phyloP scores from a whole-genome alignment of 2,888 invertebrate species.

The Quadriops clusia region DNA sequence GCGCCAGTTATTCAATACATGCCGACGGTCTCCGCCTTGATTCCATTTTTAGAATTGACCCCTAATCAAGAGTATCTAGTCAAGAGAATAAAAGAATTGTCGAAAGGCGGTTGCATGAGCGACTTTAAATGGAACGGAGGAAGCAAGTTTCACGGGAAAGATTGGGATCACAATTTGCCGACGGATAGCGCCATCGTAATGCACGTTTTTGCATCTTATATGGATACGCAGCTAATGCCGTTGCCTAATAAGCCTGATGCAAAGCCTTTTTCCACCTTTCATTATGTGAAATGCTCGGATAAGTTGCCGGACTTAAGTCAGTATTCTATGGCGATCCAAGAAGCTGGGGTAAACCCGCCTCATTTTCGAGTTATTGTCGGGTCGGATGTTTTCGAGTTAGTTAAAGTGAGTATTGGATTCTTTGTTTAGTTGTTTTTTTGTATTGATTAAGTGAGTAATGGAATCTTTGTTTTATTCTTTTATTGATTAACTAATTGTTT shows the following conservation, averaged over 20 bases:
- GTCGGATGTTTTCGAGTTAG: conserved; percentile 54
- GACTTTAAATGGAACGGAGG: conserved; percentile 84
- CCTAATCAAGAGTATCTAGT: conserved; percentile 80
- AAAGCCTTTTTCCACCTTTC: conserved; percentile 48
- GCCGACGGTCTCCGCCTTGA: conserved; percentile 48
- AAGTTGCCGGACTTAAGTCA: conserved; percentile 36
- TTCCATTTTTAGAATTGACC: conserved; percentile 72
- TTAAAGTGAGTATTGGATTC: conserved; percentile 39
- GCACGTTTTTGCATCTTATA: conserved; percentile 73
- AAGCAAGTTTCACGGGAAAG: conserved; percentile 55
- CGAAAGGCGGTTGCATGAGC: conserved; percentile 76
- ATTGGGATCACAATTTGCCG: conserved; percentile 73
- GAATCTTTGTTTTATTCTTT: conserved; percentile 2
- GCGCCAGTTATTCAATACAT: conserved; percentile 39
- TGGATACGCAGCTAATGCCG: conserved; percentile 70
- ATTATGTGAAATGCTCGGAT: conserved; percentile 38
- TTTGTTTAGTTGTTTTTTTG: not conserved
- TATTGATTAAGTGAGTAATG: conserved; percentile 1
- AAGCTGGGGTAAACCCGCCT: conserved; percentile 53
- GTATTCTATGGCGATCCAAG: conserved; percentile 49
- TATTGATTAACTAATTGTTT: conserved; percentile 1
- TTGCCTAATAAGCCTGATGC: conserved; percentile 52
- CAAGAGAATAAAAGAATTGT: conserved; percentile 62
- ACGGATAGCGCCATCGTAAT: conserved; percentile 80
- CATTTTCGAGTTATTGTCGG: conserved; percentile 58